Percentiles rank a stretch among this genome's conserved stretches.
phyloP scores from a whole-genome alignment of 37 sponge, comb jelly and placozoan genomes.

The Diacarnus erythraeanus region DNA sequence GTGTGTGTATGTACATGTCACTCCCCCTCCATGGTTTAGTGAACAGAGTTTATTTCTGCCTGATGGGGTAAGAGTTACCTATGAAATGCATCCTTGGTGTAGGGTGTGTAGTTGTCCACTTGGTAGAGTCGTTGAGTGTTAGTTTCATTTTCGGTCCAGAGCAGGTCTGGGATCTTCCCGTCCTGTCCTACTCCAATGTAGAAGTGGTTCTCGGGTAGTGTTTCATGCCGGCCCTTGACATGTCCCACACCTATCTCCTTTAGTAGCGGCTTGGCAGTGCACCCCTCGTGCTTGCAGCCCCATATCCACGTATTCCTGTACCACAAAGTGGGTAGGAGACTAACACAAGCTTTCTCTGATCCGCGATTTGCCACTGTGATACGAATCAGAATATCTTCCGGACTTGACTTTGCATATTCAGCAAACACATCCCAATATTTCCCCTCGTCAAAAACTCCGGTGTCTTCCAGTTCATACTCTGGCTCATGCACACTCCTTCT shows the following conservation, averaged over 20 bases:
- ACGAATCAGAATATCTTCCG: constrained; percentile 76
- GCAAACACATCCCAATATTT: constrained; percentile 92
- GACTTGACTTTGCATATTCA: constrained; percentile 82
- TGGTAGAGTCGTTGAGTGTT: constrained; percentile 54
- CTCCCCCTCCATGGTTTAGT: neutral
- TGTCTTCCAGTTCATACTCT: constrained; percentile 88
- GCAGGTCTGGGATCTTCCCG: constrained; percentile 64
- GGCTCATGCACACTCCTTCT: constrained; percentile 51
- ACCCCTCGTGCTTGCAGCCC: constrained; percentile 93
- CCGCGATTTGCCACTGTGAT: constrained; percentile 83
- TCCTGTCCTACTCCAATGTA: constrained; percentile 47
- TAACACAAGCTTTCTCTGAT: constrained; percentile 58
- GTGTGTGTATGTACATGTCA: neutral
- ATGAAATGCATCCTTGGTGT: constrained; percentile 94
- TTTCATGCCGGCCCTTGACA: constrained; percentile 77
- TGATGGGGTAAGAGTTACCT: constrained; percentile 22
- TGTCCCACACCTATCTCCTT: constrained; percentile 50
- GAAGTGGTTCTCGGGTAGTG: constrained; percentile 71
- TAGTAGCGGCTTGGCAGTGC: constrained; percentile 80
- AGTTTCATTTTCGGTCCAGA: constrained; percentile 97
- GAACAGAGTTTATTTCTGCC: neutral
- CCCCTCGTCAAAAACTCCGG: constrained; percentile 78
- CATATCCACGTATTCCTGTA: constrained; percentile 97
- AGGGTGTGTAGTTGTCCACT: constrained; percentile 70
- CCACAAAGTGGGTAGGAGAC: constrained; percentile 95